Percentiles rank a stretch among this genome's conserved stretches.
Conservation (phyloP, 2,797 vertebrate genomes). For the Sylvilagus floridanus region DNA sequence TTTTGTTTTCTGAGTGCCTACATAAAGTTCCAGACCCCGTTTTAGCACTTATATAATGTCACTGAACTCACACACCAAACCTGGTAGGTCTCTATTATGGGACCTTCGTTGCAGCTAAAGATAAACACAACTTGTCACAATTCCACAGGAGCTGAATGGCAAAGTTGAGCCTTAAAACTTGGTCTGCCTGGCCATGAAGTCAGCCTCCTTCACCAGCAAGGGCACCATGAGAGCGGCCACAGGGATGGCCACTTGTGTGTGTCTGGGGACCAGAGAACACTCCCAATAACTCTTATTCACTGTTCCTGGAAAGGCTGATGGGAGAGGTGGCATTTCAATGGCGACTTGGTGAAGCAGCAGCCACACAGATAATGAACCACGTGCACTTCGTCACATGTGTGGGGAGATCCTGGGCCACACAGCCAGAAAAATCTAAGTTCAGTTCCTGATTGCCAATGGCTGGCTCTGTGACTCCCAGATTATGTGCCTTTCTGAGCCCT, state of each 20-base stretch:
- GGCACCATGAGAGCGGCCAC: rapidly evolving
- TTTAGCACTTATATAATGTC: neutral
- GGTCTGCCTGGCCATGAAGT: neutral
- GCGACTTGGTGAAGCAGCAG: neutral
- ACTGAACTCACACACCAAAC: neutral
- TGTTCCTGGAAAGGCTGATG: neutral
- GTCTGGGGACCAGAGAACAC: neutral
- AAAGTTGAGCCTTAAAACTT: neutral
- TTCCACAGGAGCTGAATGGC: rapidly evolving
- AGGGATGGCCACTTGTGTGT: neutral
- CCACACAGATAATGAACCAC: rapidly evolving
- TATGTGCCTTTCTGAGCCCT: neutral
- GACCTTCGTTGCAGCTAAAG: neutral
- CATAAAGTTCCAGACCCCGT: rapidly evolving
- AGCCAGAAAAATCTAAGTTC: neutral
- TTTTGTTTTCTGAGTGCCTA: neutral
- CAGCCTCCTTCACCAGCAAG: neutral
- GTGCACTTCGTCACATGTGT: rapidly evolving
- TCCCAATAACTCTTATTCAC: neutral
- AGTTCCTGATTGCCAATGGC: neutral
- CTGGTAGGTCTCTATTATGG: neutral
- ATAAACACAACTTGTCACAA: neutral
- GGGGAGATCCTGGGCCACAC: rapidly evolving
- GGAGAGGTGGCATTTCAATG: neutral
- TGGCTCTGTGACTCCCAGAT: neutral